Evolutionary conservation across 2,113 vertebrate genomes (phyloP).

Genomic region (Chiloscyllium plagiosum): DNA sequence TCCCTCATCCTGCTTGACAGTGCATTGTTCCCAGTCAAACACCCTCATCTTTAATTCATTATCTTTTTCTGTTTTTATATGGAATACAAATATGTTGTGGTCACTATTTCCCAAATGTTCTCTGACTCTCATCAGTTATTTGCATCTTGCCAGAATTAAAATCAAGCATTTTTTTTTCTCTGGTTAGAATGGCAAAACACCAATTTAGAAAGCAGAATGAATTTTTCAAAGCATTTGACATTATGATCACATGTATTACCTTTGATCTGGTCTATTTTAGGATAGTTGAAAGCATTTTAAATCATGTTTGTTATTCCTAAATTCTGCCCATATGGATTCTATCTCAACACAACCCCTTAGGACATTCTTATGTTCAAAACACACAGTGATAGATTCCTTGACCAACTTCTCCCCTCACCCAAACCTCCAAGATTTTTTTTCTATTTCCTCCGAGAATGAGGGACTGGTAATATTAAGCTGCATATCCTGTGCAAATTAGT

Average conservation of each 20-base stretch:
- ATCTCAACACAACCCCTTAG: not conserved
- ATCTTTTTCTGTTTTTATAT: not conserved
- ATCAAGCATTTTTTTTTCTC: not conserved
- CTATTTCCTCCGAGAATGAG: not conserved
- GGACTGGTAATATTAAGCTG: not conserved
- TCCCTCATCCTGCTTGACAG: not conserved
- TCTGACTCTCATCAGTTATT: not conserved
- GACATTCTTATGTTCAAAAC: not conserved
- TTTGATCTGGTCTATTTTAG: not conserved
- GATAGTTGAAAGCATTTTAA: not conserved
- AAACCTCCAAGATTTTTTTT: not conserved
- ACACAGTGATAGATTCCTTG: not conserved
- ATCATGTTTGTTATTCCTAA: not conserved
- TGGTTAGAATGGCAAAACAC: not conserved
- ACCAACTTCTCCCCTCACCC: not conserved
- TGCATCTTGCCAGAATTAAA: not conserved
- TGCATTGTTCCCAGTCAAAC: not conserved
- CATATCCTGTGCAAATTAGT: not conserved
- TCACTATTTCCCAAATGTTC: not conserved
- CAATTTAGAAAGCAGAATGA: not conserved
- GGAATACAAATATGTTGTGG: not conserved
- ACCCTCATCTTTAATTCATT: not conserved
- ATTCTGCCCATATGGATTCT: conserved; percentile 10
- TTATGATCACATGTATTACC: not conserved
- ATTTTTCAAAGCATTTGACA: not conserved